Conservation (phyloP, 2,888 invertebrate genomes). For the Aphelenchoides bicaudatus region DNA sequence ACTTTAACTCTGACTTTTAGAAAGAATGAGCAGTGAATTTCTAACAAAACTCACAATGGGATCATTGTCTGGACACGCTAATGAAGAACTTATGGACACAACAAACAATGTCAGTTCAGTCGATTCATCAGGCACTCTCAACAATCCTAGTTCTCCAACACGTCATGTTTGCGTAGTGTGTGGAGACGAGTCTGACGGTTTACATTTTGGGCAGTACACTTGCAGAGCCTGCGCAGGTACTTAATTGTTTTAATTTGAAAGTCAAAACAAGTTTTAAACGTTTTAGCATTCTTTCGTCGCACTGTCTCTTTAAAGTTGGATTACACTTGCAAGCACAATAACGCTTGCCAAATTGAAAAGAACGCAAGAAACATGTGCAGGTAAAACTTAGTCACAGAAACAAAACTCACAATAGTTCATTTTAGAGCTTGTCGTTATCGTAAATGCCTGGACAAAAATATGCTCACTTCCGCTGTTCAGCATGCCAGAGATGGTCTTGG, state of each 20-base stretch:
- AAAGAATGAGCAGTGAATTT: too few species aligned
- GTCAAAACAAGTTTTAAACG: not conserved
- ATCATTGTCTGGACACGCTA: too few species aligned
- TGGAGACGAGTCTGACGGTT: slow-evolving; percentile 36
- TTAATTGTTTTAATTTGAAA: slow-evolving; percentile 26
- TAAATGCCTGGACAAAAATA: slow-evolving; percentile 50
- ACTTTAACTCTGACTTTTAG: too few species aligned
- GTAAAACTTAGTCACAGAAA: not conserved
- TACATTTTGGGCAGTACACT: slow-evolving; percentile 39
- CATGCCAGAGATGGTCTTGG: slow-evolving; percentile 48
- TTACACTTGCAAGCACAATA: slow-evolving; percentile 43
- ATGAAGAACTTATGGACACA: slow-evolving; percentile 10
- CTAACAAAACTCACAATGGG: too few species aligned
- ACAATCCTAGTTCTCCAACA: too few species aligned
- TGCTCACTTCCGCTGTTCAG: slow-evolving; percentile 50
- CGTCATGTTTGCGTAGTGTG: slow-evolving; percentile 33
- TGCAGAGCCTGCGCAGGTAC: slow-evolving; percentile 48
- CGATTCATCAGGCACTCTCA: not conserved
- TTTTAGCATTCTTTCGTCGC: slow-evolving; percentile 42
- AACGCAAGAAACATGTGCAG: slow-evolving; percentile 53
- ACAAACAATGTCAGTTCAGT: not conserved
- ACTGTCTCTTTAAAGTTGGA: slow-evolving; percentile 52
- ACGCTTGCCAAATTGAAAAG: slow-evolving; percentile 47
- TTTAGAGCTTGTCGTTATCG: slow-evolving; percentile 42
- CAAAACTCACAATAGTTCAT: not conserved